Base-by-base conservation (phyloP, 2,113 vertebrate genomes). In the Strigops habroptila region DNA sequence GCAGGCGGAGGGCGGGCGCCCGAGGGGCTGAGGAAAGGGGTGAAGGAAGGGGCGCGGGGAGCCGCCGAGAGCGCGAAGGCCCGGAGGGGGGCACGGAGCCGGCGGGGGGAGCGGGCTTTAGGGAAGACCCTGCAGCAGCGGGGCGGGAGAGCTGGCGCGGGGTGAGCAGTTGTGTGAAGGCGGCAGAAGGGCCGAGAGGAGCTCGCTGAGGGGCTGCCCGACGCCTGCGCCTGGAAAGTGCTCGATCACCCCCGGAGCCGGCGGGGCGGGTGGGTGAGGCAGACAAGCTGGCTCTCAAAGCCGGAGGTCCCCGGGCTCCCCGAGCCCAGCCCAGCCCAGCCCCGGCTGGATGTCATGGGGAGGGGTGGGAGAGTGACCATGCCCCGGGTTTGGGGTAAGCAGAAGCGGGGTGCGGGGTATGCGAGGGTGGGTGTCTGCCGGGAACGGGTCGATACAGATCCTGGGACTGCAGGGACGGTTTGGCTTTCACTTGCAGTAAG, bases 361-460 rank as follows among this genome's bases (percentile, higher is more conserved):
- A 24, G 39, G 25, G 49, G 55, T 28, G 31, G 49, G 39, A 22
- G 39, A 6, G 49, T 46, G 14, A 12, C 30, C 44, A 23, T 5
- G 80, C 48, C 12, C 33, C 16, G 1, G 39, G 22, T 4, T 7
- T 5, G 77, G 63, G 41, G 70, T 9, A 0, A 14, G 41, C 53
- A 1, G 70, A 25, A 33, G 2, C 1, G 10, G 14, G 35, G 14
- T 18, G 55, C 8, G 10, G 37, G 5, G 21, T 3, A 3, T 19
- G 69, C 28, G 28, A 6, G 44, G n/a, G 14, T 1, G 10, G 5
- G 2, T 2, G 14, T 23, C 7, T 15, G 74, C 18, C 70, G 6
- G 14, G 2, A 3, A 1, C 30, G 12, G 28, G 14, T n/a, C 18
- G 0, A 0, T 6, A 0, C 35, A 1, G 49, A 1, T 3, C 12